Evolutionary conservation across 2,113 vertebrate genomes (phyloP), one percentile per base, ranked within the genome.

Genomic region (Spea bombifrons): DNA sequence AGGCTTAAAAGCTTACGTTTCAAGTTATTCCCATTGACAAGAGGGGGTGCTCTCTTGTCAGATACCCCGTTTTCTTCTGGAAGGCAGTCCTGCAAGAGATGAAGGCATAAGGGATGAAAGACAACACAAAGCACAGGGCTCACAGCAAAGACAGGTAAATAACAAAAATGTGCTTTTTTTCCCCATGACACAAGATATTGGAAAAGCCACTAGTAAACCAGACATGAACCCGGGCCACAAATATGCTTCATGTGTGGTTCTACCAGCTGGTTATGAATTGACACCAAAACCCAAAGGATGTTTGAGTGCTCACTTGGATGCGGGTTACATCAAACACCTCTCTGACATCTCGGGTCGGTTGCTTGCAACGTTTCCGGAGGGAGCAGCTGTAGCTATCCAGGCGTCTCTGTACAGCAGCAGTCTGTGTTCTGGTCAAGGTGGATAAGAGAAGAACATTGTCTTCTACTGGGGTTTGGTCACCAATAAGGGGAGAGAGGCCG

Each of bases 351-450:
- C 94, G 88, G 5, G 93, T 86, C 0, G 92, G 89, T 0, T 89
- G 88, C 16, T 94, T 95, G 88, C 88, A 93, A 85, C 88, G 92
- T 82, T 93, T 93, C 71, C 92, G 85, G 3, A 93, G 89, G 0
- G 94, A 95, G 0, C 90, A 85, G 0, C 91, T 91, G 82, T 93
- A 95, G 78, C 92, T 92, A 47, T 95, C 91, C 53, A 96, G 47
- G 1, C 94, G 84, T 0, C 94, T 90, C 84, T 95, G 91, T 57
- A 96, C 93, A 0, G 94, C 94, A 0, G 92, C 91, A 0, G 93
- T 92, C 87, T 96, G 96, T 0, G 95, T 96, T 79, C 86, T 88
- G 9, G 94, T 97, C 71, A 95, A 88, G 3, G 95, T 97, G 75
- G 95, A 96, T 73, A 96, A 90, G 85, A 97, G 88, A 61, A 91